Evolutionary conservation across 2,888 invertebrate genomes (phyloP), one percentile per base, ranked within the genome.

Genomic region (Drosophila siamana): DNA sequence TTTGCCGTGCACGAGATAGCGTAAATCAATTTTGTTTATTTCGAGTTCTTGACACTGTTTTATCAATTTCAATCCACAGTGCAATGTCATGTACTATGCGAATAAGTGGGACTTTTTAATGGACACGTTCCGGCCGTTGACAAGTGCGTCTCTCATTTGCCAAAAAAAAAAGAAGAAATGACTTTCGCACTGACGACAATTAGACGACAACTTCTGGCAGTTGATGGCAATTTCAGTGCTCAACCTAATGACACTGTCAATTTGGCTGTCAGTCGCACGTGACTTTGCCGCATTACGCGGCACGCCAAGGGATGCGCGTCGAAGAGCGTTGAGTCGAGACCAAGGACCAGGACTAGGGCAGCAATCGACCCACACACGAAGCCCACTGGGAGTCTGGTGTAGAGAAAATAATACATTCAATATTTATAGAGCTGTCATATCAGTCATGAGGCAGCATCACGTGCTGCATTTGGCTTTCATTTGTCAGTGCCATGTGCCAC

Each of bases 241-340:
- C 9, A 46, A 55, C 51, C 69, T 62, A 73, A 77, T 86, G 79
- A 77, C 84, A 81, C 79, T 77, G 73, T 81, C 84, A 79, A 71
- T 82, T 71, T 64, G 63, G 44, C 74, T 86, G 88, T 84, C 86
- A 84, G 68, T 38, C 80, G 88, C 86, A 87, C 88, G 86, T 87
- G 86, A 87, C 85, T 82, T 78, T 80, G 66, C 62, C 59, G 54
- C 71, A 59, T 55, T 70, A 70, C 60, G 38, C 69, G 57, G 44
- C 22, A 24, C 24, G 24, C 30, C 47, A 19, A 22, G 28, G 8
- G 9, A 22, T n/a, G n/a, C 19, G 24, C 38, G 22, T n/a, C n/a
- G 22, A 9, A n/a, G n/a, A n/a, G n/a, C n/a, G n/a, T n/a, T n/a
- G n/a, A 4, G 22, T 9, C 11, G 11, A 22, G 8, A 38, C 13